phyloP scores from a whole-genome alignment of 2,888 invertebrate species.

The Cerastis leucographa region DNA sequence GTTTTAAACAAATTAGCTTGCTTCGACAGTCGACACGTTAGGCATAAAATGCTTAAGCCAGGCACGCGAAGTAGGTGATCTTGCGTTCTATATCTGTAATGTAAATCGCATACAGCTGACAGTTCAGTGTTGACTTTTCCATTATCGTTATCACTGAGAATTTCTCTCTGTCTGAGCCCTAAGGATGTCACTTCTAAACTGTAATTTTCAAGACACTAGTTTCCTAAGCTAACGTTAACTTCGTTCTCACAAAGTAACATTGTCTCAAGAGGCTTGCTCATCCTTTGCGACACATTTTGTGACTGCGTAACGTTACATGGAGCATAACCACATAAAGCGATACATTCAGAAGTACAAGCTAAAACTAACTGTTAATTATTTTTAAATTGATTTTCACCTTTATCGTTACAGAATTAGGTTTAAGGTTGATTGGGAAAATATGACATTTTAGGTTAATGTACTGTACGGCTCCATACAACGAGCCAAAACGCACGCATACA shows the following conservation, averaged over 20 bases:
- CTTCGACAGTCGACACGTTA: no score
- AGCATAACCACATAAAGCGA: not conserved
- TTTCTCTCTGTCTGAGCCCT: not conserved
- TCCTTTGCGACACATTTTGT: constrained; percentile 37
- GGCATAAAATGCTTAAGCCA: no score
- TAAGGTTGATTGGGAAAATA: no score
- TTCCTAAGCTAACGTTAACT: not conserved
- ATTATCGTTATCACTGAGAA: not conserved
- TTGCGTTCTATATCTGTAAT: no score
- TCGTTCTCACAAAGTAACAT: constrained; percentile 18
- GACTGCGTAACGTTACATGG: constrained; percentile 8
- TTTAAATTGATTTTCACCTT: no score
- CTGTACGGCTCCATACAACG: not conserved
- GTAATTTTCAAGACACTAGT: constrained; percentile 6
- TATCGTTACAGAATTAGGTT: no score
- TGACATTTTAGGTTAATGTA: no score
- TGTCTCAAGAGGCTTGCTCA: constrained; percentile 30
- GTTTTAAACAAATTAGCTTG: no score
- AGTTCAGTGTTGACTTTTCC: not conserved
- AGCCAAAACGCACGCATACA: not conserved
- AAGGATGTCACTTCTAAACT: not conserved
- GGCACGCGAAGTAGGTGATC: no score
- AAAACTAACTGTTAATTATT: no score
- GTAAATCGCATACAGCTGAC: no score
- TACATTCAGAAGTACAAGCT: not conserved